These are phyloP conservation scores for Nasalis larvatus DNA, from an alignment of 2,113 vertebrate species.

Conservation along the genomic window DNA sequence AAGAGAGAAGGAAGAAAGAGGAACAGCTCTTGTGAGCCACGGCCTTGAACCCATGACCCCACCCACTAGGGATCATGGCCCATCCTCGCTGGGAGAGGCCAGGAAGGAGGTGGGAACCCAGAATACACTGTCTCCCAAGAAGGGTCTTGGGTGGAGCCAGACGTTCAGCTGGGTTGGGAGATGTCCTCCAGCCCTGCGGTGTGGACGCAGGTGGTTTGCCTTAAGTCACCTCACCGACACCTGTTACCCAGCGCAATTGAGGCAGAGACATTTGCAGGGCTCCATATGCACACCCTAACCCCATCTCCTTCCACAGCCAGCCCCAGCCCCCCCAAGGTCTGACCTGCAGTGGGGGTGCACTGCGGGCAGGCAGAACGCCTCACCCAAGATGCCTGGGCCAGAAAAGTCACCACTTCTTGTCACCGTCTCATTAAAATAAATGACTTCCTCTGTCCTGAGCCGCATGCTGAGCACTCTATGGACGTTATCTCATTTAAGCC, in stretches of 20 bases:
- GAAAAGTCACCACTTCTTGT: not conserved
- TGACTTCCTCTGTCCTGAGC: not conserved
- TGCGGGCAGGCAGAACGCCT: too few species aligned
- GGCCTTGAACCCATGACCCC: too few species aligned
- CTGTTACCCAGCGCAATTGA: too few species aligned
- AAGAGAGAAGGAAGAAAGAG: too few species aligned
- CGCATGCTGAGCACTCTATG: accelerated
- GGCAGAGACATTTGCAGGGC: not conserved
- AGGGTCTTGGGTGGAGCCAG: not conserved
- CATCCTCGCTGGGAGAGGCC: not conserved
- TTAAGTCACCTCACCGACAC: not conserved
- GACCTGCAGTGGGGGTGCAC: not conserved
- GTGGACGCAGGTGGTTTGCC: not conserved
- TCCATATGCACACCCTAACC: accelerated
- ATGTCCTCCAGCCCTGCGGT: not conserved
- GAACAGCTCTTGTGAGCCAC: too few species aligned
- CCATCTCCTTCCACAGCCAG: not conserved
- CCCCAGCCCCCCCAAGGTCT: not conserved
- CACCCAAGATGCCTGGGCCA: not conserved
- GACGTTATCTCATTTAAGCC: not conserved
- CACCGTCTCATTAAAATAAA: accelerated
- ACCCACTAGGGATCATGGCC: too few species aligned
- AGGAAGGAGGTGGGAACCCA: too few species aligned
- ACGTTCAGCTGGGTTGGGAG: not conserved
- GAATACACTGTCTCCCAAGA: accelerated